Percentiles rank a stretch among this genome's conserved stretches.
phyloP scores from a whole-genome alignment of 2,888 invertebrate species.

The Hoplodrina ambigua region DNA sequence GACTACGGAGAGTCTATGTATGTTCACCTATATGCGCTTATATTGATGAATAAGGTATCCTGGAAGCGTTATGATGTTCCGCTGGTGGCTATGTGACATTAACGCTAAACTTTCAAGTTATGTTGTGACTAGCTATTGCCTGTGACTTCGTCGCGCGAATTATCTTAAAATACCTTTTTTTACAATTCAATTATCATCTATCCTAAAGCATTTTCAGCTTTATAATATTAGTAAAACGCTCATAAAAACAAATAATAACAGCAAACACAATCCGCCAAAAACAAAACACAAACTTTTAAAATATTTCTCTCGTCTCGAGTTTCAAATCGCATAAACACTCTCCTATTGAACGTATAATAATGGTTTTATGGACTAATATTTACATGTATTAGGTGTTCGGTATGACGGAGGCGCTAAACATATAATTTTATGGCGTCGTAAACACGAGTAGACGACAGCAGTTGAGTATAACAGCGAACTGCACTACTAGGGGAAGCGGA shows the following conservation, averaged over 20 bases:
- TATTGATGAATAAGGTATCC: no score
- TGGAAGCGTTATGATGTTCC: no score
- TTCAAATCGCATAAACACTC: conserved; percentile 29
- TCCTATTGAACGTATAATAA: conserved; percentile 45
- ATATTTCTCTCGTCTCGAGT: conserved; percentile 33
- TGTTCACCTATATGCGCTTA: no score
- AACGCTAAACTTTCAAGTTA: no score
- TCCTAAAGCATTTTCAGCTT: no score
- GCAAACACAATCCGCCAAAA: not conserved
- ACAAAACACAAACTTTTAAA: conserved; percentile 27
- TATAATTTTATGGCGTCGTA: conserved; percentile 77
- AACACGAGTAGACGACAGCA: conserved; percentile 68
- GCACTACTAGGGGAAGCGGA: conserved; percentile 20
- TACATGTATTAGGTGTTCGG: conserved; percentile 53
- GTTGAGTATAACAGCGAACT: conserved; percentile 67
- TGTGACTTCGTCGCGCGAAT: no score
- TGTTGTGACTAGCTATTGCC: no score
- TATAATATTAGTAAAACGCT: no score
- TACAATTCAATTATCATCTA: no score
- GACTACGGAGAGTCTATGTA: no score
- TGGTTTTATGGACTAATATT: conserved; percentile 49
- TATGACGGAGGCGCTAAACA: conserved; percentile 67
- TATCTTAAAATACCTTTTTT: no score
- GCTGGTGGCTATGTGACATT: no score
- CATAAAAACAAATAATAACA: not conserved